A percentile compares a stretch with the other conserved stretches of the same genome.
Evolutionary conservation across 2,797 vertebrate species (phyloP).

Genomic region (Zonotrichia albicollis): DNA sequence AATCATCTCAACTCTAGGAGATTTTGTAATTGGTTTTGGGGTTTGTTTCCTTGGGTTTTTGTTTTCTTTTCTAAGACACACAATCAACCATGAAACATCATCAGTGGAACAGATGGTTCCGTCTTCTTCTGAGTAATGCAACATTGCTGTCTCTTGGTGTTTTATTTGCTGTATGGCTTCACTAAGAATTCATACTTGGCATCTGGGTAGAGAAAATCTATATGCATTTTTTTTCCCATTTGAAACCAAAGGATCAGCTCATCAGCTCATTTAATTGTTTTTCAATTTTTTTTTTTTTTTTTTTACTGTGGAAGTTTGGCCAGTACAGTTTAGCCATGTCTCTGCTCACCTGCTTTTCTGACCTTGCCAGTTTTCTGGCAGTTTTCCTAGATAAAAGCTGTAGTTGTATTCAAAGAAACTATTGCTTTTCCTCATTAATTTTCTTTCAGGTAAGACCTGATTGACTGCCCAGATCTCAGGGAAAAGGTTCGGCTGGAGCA

Average conservation of each 20-base stretch:
- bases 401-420: background rate
- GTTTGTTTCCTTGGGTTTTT: background rate
- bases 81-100: background rate
- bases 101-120: background rate
- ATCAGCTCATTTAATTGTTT: rapidly evolving
- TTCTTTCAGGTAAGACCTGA: background rate
- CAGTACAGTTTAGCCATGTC: background rate
- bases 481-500: background rate
- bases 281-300: no score
- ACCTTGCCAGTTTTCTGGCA: background rate
- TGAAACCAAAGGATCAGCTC: background rate
- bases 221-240: background rate
- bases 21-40: background rate
- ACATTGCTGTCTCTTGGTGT: background rate
- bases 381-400: background rate
- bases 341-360: background rate
- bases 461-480: background rate
- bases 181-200: background rate
- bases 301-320: background rate
- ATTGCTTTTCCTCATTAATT: background rate
- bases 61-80: background rate
- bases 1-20: background rate
- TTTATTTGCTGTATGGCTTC: background rate
- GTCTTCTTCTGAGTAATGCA: background rate
- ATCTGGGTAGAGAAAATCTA: background rate